Base-by-base conservation (phyloP, 1,140 invertebrate species). In the Drosophila kohkoa region DNA sequence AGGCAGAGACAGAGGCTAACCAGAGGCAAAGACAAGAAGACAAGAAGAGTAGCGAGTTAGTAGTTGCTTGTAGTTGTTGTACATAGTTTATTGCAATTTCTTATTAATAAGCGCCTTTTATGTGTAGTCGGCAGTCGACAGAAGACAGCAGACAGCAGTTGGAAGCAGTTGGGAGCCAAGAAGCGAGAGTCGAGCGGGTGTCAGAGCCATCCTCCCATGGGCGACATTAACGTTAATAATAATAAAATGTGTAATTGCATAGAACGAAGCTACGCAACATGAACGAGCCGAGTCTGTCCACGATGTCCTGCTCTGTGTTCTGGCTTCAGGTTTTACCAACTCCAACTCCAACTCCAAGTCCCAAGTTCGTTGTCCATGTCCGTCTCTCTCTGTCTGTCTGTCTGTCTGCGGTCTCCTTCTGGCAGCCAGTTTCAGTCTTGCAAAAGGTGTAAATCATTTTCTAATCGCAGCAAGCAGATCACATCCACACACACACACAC, bases 171-270 rank as follows among this genome's bases (percentile, higher is more conserved):
- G 46, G 35, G 3, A 43, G 57, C 20, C 49, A 38, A 10, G 35
- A 3, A 20, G 20, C 30, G 28, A 15, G 30, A 3, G 35, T 35
- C 30, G 28, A 10, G 60, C 68, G 49, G 51, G 82, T 63, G 82
- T 81, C 81, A 74, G 79, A 78, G 74, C 64, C 75, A 52, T 82
- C 82, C 82, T 82, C 82, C 82, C 82, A 87, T 60, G 70, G 82
- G 82, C 82, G 82, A 86, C 82, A 87, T 85, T 85, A 85, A 86
- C 82, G 79, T 85, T 85, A 85, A 85, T 85, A 85, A 85, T 86
- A 85, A 86, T 85, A 85, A 85, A 86, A 85, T 85, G 82, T 85
- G 79, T 87, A 82, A 85, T 85, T 85, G 82, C 82, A 81, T 67
- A 75, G 67, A 76, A 72, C 70, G 75, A 67, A 41, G 49, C 73